These are phyloP conservation scores for Sipha flava DNA, from an alignment of 1,140 invertebrate species.

Conservation along the genomic window DNA sequence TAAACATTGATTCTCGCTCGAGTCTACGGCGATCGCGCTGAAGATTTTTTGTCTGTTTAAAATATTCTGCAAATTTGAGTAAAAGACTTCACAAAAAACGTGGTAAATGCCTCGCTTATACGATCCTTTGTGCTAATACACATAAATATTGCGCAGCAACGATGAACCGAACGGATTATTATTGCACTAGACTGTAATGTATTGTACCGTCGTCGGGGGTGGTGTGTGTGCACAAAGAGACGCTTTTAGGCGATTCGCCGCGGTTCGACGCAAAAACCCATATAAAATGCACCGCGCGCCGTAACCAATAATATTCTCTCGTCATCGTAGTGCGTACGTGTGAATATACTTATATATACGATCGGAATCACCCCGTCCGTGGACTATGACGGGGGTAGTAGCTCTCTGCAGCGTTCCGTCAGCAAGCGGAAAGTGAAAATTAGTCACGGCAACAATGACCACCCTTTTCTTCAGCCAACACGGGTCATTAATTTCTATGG, in stretches of 20 bases:
- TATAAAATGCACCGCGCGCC: not conserved
- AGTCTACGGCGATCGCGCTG: too few relatives aligned
- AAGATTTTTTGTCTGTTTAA: too few relatives aligned
- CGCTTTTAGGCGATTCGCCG: slow-evolving; percentile 26
- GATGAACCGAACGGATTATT: too few relatives aligned
- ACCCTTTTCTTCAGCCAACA: slow-evolving; percentile 30
- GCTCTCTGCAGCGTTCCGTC: not conserved
- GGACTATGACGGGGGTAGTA: not conserved
- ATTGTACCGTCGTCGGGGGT: not conserved
- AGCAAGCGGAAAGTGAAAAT: slow-evolving; percentile 21
- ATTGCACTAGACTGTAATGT: not conserved
- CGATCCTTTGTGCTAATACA: too few relatives aligned
- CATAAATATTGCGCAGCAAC: too few relatives aligned
- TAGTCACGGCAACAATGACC: slow-evolving; percentile 30
- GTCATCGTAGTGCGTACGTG: not conserved
- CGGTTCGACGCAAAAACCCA: slow-evolving; percentile 14
- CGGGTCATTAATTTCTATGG: slow-evolving; percentile 28
- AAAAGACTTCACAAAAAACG: too few relatives aligned
- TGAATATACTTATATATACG: not conserved
- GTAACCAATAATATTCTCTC: slow-evolving; percentile 1
- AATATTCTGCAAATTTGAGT: too few relatives aligned
- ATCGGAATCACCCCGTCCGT: not conserved
- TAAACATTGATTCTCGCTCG: too few relatives aligned
- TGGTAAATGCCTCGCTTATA: too few relatives aligned
- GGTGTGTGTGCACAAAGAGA: not conserved